phyloP scores from a whole-genome alignment of 2,888 invertebrate species.

The Actias luna region DNA sequence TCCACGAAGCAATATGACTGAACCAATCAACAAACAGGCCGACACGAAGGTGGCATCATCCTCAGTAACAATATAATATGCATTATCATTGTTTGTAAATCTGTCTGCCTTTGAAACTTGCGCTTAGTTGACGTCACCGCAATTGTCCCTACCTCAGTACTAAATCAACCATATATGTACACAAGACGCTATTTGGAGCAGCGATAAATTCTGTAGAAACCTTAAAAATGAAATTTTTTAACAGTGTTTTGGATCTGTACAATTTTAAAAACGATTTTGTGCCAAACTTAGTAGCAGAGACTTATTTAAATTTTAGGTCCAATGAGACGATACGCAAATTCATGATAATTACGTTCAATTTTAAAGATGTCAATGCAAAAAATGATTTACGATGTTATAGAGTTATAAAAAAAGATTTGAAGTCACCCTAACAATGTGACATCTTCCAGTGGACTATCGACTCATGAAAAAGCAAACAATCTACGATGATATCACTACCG shows the following conservation, averaged over 20 bases:
- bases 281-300: too few relatives aligned
- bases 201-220: neutral
- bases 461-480: neutral
- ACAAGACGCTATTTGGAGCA: neutral
- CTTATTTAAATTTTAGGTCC: too few relatives aligned
- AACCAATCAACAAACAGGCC: neutral
- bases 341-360: neutral
- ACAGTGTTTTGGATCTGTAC: too few relatives aligned
- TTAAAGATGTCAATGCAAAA: neutral
- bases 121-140: constrained; percentile 10
- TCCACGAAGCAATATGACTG: neutral
- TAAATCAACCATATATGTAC: neutral
- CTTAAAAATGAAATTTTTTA: neutral
- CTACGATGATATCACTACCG: constrained; percentile 9
- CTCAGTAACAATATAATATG: constrained; percentile 14
- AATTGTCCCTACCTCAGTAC: neutral
- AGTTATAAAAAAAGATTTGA: neutral
- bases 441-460: constrained; percentile 4
- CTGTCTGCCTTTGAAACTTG: neutral
- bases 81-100: constrained; percentile 16
- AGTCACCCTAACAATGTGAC: neutral
- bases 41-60: constrained; percentile 1
- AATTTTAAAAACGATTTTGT: too few relatives aligned
- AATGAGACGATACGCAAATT: neutral
- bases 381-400: neutral